Percentiles rank a stretch among this genome's conserved stretches.
Evolutionary conservation across 2,797 vertebrate species (phyloP).

Genomic region (Sitta carolinensis): DNA sequence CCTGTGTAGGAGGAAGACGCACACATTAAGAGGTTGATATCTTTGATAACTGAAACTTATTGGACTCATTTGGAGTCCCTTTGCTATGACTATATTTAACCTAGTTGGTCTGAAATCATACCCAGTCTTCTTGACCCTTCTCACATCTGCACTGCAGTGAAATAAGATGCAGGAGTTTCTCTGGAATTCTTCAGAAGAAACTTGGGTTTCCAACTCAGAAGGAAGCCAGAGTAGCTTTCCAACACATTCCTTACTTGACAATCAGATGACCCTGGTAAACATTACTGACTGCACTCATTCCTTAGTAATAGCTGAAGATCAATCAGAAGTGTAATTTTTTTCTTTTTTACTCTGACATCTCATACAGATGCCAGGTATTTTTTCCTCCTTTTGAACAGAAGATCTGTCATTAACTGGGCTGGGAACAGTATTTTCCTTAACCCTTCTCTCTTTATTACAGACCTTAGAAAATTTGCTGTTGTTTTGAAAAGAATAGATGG

Average conservation of each 20-base stretch:
- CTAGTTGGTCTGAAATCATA: background rate
- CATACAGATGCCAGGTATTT: background rate
- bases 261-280: background rate
- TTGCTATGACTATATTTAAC: background rate
- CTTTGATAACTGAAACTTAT: background rate
- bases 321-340: background rate
- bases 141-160: background rate
- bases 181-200: background rate
- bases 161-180: background rate
- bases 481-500: background rate
- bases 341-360: background rate
- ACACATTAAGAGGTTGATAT: accelerated
- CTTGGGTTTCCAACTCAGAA: background rate
- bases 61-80: background rate
- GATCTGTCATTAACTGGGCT: background rate
- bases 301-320: background rate
- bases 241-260: background rate
- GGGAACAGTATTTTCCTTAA: background rate
- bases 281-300: background rate
- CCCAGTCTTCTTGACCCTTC: background rate
- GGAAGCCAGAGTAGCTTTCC: background rate
- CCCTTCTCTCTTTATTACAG: background rate
- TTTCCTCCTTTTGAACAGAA: background rate
- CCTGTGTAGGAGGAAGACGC: background rate
- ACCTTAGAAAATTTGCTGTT: background rate